These are phyloP conservation scores for Anabacerthia variegaticeps DNA, from an alignment of 2,797 vertebrate genomes.

Conservation along the genomic window DNA sequence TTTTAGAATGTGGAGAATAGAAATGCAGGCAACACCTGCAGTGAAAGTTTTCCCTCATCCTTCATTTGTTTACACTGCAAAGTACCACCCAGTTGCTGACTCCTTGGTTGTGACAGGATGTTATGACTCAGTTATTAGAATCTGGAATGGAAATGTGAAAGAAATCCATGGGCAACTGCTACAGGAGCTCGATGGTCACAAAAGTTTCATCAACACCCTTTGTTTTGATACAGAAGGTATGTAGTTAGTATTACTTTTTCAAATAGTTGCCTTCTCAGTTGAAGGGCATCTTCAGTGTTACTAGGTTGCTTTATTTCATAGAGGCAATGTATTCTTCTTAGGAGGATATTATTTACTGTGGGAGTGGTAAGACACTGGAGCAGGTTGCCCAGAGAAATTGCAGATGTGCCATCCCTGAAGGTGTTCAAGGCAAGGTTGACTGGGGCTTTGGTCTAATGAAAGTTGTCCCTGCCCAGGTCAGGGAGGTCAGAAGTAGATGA, in stretches of 20 bases:
- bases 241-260: neutral
- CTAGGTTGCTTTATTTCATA: neutral
- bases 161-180: slow-evolving; percentile 87
- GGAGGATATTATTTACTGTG: neutral
- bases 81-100: slow-evolving; percentile 86
- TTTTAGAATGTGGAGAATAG: slow-evolving; percentile 90
- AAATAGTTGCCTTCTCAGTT: neutral
- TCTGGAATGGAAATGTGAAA: slow-evolving; percentile 87
- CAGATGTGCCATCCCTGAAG: neutral
- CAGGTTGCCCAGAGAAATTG: neutral
- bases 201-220: slow-evolving; percentile 89
- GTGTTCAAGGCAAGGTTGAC: neutral
- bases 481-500: neutral
- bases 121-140: slow-evolving; percentile 87
- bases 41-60: slow-evolving; percentile 93
- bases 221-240: slow-evolving; percentile 95
- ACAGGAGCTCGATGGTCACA: slow-evolving; percentile 90
- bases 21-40: slow-evolving; percentile 78
- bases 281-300: neutral
- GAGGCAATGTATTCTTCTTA: neutral
- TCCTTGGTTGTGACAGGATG: slow-evolving; percentile 90
- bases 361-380: neutral
- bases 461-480: neutral
- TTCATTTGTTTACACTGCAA: slow-evolving; percentile 92
- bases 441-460: neutral